These are phyloP conservation scores for Panopea generosa DNA, from an alignment of 2,888 invertebrate species.

Conservation along the genomic window DNA sequence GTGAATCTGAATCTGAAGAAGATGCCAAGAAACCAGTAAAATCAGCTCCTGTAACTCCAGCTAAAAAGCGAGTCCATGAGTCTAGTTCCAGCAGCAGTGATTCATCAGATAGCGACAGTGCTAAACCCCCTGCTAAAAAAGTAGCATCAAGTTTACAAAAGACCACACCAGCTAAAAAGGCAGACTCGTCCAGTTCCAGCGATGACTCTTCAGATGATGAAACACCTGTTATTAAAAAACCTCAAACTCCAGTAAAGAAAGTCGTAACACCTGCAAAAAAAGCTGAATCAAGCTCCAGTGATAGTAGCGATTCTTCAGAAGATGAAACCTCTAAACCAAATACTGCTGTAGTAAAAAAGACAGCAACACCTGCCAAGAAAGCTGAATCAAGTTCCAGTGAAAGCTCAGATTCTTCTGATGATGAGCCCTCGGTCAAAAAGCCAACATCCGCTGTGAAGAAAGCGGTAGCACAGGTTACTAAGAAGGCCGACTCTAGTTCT, in stretches of 20 bases:
- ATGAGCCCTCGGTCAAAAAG: constrained; percentile 1
- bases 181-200: constrained; percentile 53
- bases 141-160: neutral
- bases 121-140: neutral
- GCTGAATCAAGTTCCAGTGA: constrained; percentile 26
- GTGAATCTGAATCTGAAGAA: constrained; percentile 30
- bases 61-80: neutral
- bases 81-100: constrained; percentile 7
- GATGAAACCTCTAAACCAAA: constrained; percentile 44
- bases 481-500: constrained; percentile 21
- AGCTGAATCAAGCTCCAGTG: constrained; percentile 28
- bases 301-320: constrained; percentile 69
- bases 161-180: constrained; percentile 33
- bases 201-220: constrained; percentile 56
- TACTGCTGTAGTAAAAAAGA: neutral
- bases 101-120: constrained; percentile 11
- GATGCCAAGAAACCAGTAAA: constrained; percentile 1
- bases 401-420: constrained; percentile 32
- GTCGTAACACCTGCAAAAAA: constrained; percentile 17
- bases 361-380: constrained; percentile 16
- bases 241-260: constrained; percentile 23
- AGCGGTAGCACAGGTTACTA: constrained; percentile 10
- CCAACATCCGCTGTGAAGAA: constrained; percentile 15
- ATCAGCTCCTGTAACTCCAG: neutral
- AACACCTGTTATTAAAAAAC: constrained; percentile 6